A percentile compares a stretch with the other conserved stretches of the same genome.
Evolutionary conservation across 2,888 invertebrate species (phyloP).

Genomic region (Stenchaetothrips biformis): DNA sequence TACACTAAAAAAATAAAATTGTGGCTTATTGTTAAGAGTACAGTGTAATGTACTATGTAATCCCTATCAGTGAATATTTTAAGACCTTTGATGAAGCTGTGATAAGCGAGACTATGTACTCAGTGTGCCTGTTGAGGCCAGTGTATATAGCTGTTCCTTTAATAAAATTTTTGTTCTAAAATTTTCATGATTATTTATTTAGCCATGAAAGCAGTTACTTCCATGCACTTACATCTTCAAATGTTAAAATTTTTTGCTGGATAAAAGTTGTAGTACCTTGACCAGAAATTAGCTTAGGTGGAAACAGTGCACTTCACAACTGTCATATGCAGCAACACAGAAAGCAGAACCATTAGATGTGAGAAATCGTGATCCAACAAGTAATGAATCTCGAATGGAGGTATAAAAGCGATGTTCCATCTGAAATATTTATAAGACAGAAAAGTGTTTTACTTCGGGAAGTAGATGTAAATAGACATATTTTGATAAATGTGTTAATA

Average conservation of each 20-base stretch:
- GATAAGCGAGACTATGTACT: constrained; percentile 13
- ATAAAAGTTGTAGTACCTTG: neutral
- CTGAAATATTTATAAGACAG: constrained; percentile 36
- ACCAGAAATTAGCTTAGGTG: neutral
- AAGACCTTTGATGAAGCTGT: constrained; percentile 9
- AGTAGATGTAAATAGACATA: neutral
- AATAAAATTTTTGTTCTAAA: neutral
- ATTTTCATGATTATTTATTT: neutral
- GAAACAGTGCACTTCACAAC: constrained; percentile 40
- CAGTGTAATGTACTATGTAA: constrained; percentile 33
- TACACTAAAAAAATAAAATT: no score
- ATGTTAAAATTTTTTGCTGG: no score
- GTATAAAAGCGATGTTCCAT: constrained; percentile 38
- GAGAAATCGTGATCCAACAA: constrained; percentile 41
- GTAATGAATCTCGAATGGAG: constrained; percentile 39
- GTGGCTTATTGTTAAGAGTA: constrained; percentile 31
- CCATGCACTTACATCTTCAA: neutral
- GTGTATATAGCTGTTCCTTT: neutral
- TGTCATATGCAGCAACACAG: constrained; percentile 41
- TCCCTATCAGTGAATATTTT: neutral
- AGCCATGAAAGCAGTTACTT: neutral
- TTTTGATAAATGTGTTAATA: no score
- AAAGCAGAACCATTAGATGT: constrained; percentile 40
- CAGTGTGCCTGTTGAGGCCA: neutral
- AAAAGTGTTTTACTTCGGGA: constrained; percentile 8